Evolutionary conservation across 2,888 invertebrate species (phyloP).

Genomic region (Ennomos quercinarius): DNA sequence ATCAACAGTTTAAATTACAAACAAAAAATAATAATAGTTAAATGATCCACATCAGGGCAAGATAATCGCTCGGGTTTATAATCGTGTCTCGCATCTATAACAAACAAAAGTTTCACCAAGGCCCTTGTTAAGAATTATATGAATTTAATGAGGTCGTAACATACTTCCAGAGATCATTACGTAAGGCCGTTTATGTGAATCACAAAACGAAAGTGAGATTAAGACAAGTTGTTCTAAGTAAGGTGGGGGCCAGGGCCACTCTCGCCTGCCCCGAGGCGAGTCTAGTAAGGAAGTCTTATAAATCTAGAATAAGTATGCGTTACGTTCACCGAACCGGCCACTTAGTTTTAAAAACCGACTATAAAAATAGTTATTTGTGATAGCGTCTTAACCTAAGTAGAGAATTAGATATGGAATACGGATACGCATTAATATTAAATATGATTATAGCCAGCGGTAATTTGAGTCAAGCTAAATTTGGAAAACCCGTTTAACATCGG

Average conservation of each 20-base stretch:
- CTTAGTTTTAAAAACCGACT: neutral
- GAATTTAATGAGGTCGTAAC: slow-evolving; percentile 45
- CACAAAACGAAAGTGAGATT: slow-evolving; percentile 65
- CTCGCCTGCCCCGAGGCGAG: slow-evolving; percentile 38
- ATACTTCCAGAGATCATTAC: slow-evolving; percentile 47
- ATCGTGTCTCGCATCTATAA: slow-evolving; percentile 39
- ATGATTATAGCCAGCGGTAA: neutral
- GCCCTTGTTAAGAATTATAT: slow-evolving; percentile 49
- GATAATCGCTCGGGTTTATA: slow-evolving; percentile 31
- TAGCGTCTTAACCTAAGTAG: neutral
- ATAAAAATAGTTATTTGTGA: neutral
- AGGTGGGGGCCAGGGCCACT: slow-evolving; percentile 41
- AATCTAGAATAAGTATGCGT: slow-evolving; percentile 17
- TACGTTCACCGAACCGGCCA: slow-evolving; percentile 18
- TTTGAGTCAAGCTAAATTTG: neutral
- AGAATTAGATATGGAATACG: neutral
- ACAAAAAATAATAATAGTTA: slow-evolving; percentile 17
- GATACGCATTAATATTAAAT: neutral
- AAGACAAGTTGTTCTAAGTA: slow-evolving; percentile 39
- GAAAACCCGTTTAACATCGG: slow-evolving; percentile 3
- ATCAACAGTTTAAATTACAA: neutral
- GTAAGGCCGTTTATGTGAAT: slow-evolving; percentile 55
- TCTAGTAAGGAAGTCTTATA: slow-evolving; percentile 21
- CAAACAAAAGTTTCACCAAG: slow-evolving; percentile 43
- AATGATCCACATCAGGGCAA: slow-evolving; percentile 16